A percentile compares a stretch with the other conserved stretches of the same genome.
phyloP scores from a whole-genome alignment of 1,140 invertebrate species.

The Aculops lycopersici region DNA sequence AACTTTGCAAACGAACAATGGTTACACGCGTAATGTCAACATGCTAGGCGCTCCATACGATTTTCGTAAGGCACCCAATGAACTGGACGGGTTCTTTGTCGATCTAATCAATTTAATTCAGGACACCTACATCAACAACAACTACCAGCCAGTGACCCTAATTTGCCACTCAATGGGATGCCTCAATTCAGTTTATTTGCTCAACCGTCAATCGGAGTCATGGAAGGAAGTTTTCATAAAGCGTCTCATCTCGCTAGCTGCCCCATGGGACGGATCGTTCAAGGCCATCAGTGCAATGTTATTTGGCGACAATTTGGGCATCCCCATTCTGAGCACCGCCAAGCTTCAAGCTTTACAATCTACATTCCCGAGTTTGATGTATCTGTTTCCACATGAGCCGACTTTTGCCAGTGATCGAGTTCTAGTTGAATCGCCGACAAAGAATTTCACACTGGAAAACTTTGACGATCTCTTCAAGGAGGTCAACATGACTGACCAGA shows the following conservation, averaged over 20 bases:
- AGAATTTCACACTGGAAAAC: background rate
- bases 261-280: constrained; percentile 66
- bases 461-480: constrained; percentile 1
- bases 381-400: constrained; percentile 1
- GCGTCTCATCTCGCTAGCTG: constrained; percentile 43
- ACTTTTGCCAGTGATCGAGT: background rate
- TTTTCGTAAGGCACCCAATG: constrained; percentile 59
- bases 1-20: constrained; percentile 30
- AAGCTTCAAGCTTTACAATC: background rate
- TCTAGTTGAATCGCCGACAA: background rate
- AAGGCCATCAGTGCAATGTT: constrained; percentile 77
- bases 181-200: constrained; percentile 47
- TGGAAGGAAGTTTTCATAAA: constrained; percentile 79
- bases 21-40: constrained; percentile 43
- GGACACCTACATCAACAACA: constrained; percentile 43
- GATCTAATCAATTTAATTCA: constrained; percentile 45
- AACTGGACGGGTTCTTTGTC: background rate
- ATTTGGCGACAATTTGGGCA: constrained; percentile 28
- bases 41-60: constrained; percentile 82
- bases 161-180: constrained; percentile 82
- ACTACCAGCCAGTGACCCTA: constrained; percentile 38
- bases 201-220: constrained; percentile 32
- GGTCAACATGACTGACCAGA: background rate
- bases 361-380: constrained; percentile 1
- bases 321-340: constrained; percentile 2